A percentile compares a stretch with the other conserved stretches of the same genome.
Conservation (phyloP, 2,113 vertebrate genomes). For the Lucifuga dentata region DNA sequence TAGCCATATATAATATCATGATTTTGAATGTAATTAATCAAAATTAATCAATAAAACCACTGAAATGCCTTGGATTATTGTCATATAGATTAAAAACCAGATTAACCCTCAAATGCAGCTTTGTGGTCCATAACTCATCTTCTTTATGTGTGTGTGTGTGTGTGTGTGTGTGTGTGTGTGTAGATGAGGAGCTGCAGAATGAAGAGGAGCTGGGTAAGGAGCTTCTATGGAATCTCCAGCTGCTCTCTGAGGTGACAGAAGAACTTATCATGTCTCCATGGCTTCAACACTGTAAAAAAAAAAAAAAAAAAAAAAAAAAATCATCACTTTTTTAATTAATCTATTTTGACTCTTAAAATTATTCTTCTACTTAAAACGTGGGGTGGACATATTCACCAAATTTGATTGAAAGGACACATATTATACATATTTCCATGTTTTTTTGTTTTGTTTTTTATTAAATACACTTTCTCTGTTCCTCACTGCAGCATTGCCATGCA, state of each 20-base stretch:
- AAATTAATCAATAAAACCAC: no score
- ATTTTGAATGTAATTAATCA: no score
- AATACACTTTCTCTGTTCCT: no score
- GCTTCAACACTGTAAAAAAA: conserved; percentile 24
- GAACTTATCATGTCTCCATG: background rate
- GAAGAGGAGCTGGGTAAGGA: conserved; percentile 97
- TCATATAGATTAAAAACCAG: background rate
- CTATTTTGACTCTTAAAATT: background rate
- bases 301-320: no score
- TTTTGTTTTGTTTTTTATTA: no score
- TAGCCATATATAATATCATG: no score
- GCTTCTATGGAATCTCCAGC: conserved; percentile 97
- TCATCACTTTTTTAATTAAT: background rate
- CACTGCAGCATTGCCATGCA: no score
- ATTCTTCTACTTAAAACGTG: conserved; percentile 10
- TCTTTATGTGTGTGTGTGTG: conserved; percentile 55
- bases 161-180: conserved; percentile 31
- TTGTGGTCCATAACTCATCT: conserved; percentile 34
- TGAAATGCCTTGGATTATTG: conserved; percentile 10
- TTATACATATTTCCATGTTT: no score
- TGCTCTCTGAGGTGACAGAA: conserved; percentile 93
- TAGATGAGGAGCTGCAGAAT: conserved; percentile 92
- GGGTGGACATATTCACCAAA: background rate
- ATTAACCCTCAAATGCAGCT: conserved; percentile 39
- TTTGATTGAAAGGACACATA: no score